Conservation (phyloP, 2,797 vertebrate genomes). For the Sphenodon punctatus region DNA sequence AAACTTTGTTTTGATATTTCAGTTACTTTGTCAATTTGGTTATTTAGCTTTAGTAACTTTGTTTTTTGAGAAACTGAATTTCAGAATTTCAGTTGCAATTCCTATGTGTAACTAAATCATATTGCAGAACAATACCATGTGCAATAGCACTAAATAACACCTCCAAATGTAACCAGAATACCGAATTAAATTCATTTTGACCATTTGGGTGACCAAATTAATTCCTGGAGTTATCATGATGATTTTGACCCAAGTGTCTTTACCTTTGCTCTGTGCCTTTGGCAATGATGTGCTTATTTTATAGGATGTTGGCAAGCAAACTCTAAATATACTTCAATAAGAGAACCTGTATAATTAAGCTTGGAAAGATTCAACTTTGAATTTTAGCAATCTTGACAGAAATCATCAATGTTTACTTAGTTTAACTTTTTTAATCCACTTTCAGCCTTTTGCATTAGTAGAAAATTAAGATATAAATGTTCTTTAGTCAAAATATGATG, state of each 20-base stretch:
- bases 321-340: not conserved
- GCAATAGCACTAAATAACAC: too few species aligned
- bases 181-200: too few species aligned
- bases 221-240: not conserved
- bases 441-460: not conserved
- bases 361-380: not conserved
- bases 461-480: not conserved
- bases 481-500: not conserved
- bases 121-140: too few species aligned
- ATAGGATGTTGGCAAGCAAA: not conserved
- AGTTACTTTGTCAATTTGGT: too few species aligned
- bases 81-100: too few species aligned
- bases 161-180: too few species aligned
- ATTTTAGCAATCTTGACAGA: not conserved
- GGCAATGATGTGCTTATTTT: not conserved
- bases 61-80: too few species aligned
- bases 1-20: too few species aligned
- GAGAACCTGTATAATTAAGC: not conserved
- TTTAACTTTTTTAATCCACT: not conserved
- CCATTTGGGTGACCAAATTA: not conserved
- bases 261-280: not conserved
- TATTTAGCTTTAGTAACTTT: too few species aligned
- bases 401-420: not conserved
- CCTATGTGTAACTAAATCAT: too few species aligned
- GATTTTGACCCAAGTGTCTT: not conserved